Evolutionary conservation across 1,140 invertebrate genomes (phyloP).

Genomic region (Cecropterus lyciades): DNA sequence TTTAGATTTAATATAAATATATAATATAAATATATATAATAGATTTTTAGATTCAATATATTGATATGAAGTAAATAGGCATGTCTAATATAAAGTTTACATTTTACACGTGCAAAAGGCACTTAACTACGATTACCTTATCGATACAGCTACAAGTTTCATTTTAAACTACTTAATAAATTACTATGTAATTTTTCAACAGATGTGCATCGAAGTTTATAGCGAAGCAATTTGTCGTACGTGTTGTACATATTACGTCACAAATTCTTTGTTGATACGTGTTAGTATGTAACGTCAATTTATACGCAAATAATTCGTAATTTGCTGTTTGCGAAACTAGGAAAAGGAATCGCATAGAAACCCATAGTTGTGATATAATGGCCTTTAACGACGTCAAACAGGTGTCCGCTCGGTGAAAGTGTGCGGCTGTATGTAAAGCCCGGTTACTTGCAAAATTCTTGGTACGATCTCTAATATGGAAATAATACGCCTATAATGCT

Average conservation of each 20-base stretch:
- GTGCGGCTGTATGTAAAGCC: slow-evolving; percentile 23
- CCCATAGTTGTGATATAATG: slow-evolving; percentile 57
- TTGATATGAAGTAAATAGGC: no score
- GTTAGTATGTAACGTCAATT: slow-evolving; percentile 17
- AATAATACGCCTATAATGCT: slow-evolving; percentile 43
- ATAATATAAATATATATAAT: no score
- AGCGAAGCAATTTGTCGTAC: not conserved
- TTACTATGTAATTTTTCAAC: not conserved
- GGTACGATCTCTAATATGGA: slow-evolving; percentile 38
- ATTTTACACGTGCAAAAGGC: no score
- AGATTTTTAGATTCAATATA: no score
- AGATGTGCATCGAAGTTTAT: not conserved
- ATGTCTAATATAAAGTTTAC: no score
- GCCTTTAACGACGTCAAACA: slow-evolving; percentile 55
- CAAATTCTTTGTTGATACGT: slow-evolving; percentile 1
- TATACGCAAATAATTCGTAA: slow-evolving; percentile 37
- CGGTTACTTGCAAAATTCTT: slow-evolving; percentile 35
- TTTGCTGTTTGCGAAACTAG: slow-evolving; percentile 50
- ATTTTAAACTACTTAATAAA: not conserved
- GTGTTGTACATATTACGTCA: not conserved
- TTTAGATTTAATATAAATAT: no score
- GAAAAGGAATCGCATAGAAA: slow-evolving; percentile 56
- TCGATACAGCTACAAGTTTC: not conserved
- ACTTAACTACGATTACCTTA: not conserved
- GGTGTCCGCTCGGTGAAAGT: slow-evolving; percentile 61